A percentile compares a stretch with the other conserved stretches of the same genome.
phyloP scores from a whole-genome alignment of 2,113 vertebrate genomes.

The Oxyruncus cristatus region DNA sequence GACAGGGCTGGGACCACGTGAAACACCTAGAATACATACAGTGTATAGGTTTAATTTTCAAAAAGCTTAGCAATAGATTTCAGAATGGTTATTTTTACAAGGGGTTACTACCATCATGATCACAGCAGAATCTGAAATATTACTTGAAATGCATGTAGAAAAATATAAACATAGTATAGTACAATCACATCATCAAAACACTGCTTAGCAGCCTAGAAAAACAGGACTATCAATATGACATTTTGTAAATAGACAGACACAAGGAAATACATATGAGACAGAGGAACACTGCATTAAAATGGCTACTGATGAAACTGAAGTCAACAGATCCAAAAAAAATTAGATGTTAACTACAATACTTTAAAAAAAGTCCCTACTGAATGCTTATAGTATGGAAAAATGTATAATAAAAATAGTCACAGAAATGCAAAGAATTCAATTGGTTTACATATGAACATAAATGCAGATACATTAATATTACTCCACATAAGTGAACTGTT shows the following conservation, averaged over 20 bases:
- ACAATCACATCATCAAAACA: background rate
- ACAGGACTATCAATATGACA: background rate
- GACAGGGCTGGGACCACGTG: slow-evolving; percentile 91
- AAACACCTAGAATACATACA: slow-evolving; percentile 81
- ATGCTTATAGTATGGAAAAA: background rate
- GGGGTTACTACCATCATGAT: background rate
- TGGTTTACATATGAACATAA: background rate
- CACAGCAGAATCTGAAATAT: background rate
- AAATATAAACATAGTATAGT: background rate
- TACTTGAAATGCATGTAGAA: background rate
- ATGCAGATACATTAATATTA: background rate
- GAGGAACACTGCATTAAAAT: background rate
- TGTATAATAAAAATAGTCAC: background rate
- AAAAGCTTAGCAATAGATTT: background rate
- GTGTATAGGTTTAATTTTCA: slow-evolving; percentile 32
- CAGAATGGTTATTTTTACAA: slow-evolving; percentile 21
- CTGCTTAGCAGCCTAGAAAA: background rate
- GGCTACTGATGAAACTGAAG: background rate
- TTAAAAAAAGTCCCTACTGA: background rate
- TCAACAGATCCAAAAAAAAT: background rate
- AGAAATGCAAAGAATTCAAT: background rate
- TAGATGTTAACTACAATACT: background rate
- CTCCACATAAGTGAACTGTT: background rate
- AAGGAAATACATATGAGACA: background rate
- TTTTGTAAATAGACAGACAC: slow-evolving; percentile 4